Percentiles rank a stretch among this genome's conserved stretches.
phyloP scores from a whole-genome alignment of 2,797 vertebrate genomes.

The Okamejei kenojei region DNA sequence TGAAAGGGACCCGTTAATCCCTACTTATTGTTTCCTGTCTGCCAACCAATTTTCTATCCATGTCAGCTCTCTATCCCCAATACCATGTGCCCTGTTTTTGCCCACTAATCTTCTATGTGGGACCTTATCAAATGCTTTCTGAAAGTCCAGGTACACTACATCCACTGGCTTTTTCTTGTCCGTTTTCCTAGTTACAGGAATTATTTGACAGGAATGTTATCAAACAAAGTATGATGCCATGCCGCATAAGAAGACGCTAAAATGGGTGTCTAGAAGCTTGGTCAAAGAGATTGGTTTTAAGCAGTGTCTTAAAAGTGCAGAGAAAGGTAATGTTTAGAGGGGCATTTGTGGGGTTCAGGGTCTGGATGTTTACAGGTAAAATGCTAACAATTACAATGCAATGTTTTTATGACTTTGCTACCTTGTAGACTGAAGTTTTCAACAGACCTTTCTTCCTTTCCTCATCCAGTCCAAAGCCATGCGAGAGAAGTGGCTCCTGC shows the following conservation, averaged over 20 bases:
- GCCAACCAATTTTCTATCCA: no score
- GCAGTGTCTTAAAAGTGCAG: neutral
- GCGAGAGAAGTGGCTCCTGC: conserved; percentile 92
- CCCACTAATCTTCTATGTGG: no score
- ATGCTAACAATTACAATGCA: neutral
- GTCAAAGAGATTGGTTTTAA: neutral
- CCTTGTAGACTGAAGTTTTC: neutral
- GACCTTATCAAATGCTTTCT: no score
- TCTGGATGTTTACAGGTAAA: neutral
- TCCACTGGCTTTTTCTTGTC: no score
- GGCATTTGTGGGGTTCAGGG: no score
- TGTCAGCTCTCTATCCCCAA: no score
- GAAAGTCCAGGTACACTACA: no score
- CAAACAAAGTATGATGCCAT: neutral
- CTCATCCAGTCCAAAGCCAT: conserved; percentile 82
- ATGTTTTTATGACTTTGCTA: neutral
- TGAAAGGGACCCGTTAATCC: no score
- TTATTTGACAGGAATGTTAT: no score
- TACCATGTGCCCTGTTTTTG: no score
- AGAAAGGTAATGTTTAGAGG: neutral
- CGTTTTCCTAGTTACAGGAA: no score
- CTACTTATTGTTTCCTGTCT: no score
- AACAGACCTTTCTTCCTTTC: conserved; percentile 40
- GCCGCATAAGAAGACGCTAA: neutral
- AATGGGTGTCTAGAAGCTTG: neutral